Conservation (phyloP, 2,113 vertebrate genomes). For the Gila orcuttii region DNA sequence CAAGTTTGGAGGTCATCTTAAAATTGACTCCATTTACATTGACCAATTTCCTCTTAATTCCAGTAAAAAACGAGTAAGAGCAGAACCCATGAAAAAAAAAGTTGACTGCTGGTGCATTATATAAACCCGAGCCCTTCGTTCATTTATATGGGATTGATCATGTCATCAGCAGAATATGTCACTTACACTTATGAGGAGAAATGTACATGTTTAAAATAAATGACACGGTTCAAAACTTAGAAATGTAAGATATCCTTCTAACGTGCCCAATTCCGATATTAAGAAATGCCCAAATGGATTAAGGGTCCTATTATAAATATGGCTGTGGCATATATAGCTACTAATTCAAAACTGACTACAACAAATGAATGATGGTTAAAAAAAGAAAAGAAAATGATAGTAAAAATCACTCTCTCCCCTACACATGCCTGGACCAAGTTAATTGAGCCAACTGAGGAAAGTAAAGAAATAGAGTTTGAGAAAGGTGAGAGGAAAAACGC, state of each 20-base stretch:
- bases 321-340: not conserved
- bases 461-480: conserved; percentile 10
- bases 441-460: not conserved
- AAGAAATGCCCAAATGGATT: not conserved
- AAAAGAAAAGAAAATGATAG: not conserved
- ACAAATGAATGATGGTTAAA: not conserved
- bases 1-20: not conserved
- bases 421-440: conserved; percentile 12
- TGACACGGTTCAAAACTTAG: not conserved
- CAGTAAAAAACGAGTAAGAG: not conserved
- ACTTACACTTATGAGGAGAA: not conserved
- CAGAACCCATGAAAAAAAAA: not conserved
- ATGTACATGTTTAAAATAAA: not conserved
- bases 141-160: conserved; percentile 36
- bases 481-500: conserved; percentile 24
- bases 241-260: not conserved
- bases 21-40: not conserved
- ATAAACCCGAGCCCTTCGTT: conserved; percentile 62
- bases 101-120: conserved; percentile 51
- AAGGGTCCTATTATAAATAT: conserved; percentile 1
- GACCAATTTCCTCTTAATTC: not conserved
- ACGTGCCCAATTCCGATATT: not conserved
- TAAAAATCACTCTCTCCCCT: not conserved
- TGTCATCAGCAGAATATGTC: conserved; percentile 16
- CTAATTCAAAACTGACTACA: not conserved